Evolutionary conservation across 2,888 invertebrate genomes (phyloP).

Genomic region (Diloba caeruleocephala): DNA sequence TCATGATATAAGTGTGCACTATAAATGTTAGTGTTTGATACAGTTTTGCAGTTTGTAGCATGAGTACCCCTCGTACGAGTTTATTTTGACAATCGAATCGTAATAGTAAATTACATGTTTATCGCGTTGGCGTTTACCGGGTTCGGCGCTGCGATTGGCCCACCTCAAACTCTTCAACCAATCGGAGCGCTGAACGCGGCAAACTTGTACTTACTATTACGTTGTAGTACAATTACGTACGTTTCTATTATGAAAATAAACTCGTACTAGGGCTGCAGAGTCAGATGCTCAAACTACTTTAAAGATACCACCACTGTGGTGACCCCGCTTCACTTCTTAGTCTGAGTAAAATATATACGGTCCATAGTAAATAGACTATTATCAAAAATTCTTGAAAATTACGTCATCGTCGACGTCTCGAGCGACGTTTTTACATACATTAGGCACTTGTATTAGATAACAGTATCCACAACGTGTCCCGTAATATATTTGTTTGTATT

Average conservation of each 20-base stretch:
- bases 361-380: conserved; percentile 59
- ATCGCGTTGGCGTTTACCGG: too few relatives aligned
- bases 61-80: too few relatives aligned
- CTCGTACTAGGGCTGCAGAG: too few relatives aligned
- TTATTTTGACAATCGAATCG: too few relatives aligned
- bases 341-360: conserved; percentile 72
- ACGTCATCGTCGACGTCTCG: conserved; percentile 20
- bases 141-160: too few relatives aligned
- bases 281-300: conserved; percentile 14
- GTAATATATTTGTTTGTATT: conserved; percentile 74
- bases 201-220: too few relatives aligned
- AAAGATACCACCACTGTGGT: conserved; percentile 32
- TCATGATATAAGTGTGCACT: not conserved
- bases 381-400: conserved; percentile 49
- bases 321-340: conserved; percentile 57
- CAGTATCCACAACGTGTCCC: conserved; percentile 73
- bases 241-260: too few relatives aligned
- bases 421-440: conserved; percentile 56
- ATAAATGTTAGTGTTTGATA: conserved; percentile 9
- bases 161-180: too few relatives aligned
- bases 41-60: not conserved
- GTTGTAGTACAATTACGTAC: too few relatives aligned
- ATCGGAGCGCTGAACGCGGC: too few relatives aligned
- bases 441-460: conserved; percentile 76
- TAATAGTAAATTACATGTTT: too few relatives aligned